phyloP scores from a whole-genome alignment of 2,888 invertebrate genomes.

The Dysmachus trigonus region DNA sequence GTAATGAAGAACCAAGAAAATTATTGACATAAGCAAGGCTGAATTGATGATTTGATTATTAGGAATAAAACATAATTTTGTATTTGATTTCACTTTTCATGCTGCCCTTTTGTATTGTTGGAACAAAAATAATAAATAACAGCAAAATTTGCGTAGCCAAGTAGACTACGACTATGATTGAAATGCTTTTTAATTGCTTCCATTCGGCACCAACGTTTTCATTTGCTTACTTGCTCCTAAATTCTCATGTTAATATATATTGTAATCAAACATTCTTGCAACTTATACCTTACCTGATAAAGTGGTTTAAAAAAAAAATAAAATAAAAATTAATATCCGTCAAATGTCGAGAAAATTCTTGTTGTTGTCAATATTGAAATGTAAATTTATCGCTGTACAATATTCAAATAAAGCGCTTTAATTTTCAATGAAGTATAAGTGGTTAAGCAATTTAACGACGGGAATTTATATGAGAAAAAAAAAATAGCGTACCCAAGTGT shows the following conservation, averaged over 20 bases:
- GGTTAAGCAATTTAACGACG: background rate
- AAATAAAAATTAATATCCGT: background rate
- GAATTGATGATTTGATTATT: background rate
- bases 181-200: constrained; percentile 27
- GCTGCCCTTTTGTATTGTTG: constrained; percentile 39
- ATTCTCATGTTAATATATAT: constrained; percentile 13
- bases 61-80: constrained; percentile 1
- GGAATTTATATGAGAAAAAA: background rate
- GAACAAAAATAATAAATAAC: constrained; percentile 26
- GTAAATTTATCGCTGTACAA: background rate
- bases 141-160: constrained; percentile 53
- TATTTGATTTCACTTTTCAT: constrained; percentile 38
- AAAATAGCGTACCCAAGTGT: constrained; percentile 20
- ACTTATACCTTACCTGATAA: constrained; percentile 4
- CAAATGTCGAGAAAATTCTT: background rate
- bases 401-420: constrained; percentile 12
- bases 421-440: background rate
- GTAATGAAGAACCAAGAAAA: background rate
- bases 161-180: constrained; percentile 54
- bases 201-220: background rate
- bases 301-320: background rate
- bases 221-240: background rate
- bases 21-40: constrained; percentile 15
- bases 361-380: constrained; percentile 15
- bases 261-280: background rate